Evolutionary conservation across 2,888 invertebrate species (phyloP).

Genomic region (Platycheirus albimanus): DNA sequence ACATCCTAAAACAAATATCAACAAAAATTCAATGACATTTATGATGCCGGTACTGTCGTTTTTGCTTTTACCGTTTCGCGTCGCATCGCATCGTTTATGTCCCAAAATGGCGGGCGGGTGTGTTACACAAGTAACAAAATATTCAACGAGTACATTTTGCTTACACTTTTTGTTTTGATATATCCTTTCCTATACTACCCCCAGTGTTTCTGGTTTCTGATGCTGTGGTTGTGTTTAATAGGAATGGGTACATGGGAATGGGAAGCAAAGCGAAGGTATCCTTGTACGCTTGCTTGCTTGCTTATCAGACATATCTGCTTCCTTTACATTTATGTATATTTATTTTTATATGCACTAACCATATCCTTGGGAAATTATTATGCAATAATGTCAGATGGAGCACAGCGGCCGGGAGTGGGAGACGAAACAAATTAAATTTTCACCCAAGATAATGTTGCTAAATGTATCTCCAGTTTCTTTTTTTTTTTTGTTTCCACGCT

Average conservation of each 20-base stretch:
- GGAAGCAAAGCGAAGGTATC: neutral
- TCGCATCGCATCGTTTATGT: conserved; percentile 41
- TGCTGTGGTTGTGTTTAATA: conserved; percentile 32
- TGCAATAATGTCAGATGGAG: conserved; percentile 65
- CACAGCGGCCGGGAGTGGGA: neutral
- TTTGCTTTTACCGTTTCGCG: conserved; percentile 26
- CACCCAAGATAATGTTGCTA: conserved; percentile 65
- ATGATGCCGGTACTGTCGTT: conserved; percentile 32
- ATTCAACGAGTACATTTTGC: conserved; percentile 48
- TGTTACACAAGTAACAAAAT: conserved; percentile 13
- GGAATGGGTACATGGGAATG: conserved; percentile 2
- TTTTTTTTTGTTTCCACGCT: conserved; percentile 18
- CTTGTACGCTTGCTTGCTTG: conserved; percentile 16
- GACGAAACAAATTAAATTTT: conserved; percentile 71
- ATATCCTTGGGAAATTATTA: conserved; percentile 74
- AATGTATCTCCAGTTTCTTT: conserved; percentile 25
- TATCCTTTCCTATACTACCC: conserved; percentile 14
- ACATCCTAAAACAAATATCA: conserved; percentile 27
- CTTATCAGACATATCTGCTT: conserved; percentile 54
- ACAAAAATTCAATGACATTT: conserved; percentile 45
- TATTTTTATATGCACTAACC: conserved; percentile 52
- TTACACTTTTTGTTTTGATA: conserved; percentile 44
- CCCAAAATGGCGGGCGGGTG: conserved; percentile 19
- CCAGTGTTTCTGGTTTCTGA: too few species aligned
- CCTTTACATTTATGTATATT: conserved; percentile 41